These are phyloP conservation scores for Matsumurasca onukii DNA, from an alignment of 1,140 invertebrate genomes.

Conservation along the genomic window DNA sequence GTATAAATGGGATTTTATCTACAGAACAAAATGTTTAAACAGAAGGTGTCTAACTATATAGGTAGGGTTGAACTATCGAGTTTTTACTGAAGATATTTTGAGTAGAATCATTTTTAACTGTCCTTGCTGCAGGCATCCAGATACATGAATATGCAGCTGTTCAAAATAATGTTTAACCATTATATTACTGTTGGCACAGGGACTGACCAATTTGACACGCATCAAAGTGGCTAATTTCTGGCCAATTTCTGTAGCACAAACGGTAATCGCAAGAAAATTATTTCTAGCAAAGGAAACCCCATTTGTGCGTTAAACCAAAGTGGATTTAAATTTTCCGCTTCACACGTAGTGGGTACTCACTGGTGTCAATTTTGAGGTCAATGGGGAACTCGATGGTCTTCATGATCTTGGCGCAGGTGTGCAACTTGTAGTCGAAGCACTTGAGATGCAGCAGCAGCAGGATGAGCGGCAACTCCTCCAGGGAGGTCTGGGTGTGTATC, in stretches of 20 bases:
- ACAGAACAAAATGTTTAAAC: no score
- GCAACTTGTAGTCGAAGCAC: conserved; percentile 82
- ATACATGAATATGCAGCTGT: no score
- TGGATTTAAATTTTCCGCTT: no score
- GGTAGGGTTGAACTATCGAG: no score
- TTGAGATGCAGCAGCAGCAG: conserved; percentile 79
- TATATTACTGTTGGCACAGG: neutral
- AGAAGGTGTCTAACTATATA: no score
- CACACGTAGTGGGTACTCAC: no score
- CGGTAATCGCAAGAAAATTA: neutral
- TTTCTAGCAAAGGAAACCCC: neutral
- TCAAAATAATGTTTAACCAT: no score
- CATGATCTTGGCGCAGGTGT: conserved; percentile 85
- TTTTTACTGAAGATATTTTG: no score
- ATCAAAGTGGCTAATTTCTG: conserved; percentile 2
- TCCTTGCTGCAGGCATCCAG: no score
- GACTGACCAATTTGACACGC: neutral
- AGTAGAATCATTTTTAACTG: no score
- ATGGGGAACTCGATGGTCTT: conserved; percentile 87
- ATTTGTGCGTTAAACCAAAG: conserved; percentile 1
- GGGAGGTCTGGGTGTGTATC: conserved; percentile 80
- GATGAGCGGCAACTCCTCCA: conserved; percentile 80
- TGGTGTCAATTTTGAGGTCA: conserved; percentile 85
- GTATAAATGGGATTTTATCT: no score
- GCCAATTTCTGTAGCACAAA: conserved; percentile 2